These are phyloP conservation scores for Lasioglossum marginatum DNA, from an alignment of 2,888 invertebrate genomes.

Conservation along the genomic window DNA sequence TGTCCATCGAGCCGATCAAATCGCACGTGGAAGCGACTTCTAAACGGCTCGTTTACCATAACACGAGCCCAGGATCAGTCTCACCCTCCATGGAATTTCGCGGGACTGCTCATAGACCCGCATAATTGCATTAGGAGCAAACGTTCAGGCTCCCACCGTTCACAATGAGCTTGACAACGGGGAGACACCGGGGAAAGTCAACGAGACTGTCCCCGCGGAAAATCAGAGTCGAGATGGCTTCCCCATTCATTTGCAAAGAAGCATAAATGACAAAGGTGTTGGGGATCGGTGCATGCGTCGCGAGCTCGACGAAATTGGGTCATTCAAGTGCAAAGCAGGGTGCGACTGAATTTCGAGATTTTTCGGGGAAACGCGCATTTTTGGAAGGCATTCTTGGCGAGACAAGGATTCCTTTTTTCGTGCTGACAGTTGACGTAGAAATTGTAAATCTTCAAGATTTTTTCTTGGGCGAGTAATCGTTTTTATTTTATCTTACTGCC, in stretches of 20 bases:
- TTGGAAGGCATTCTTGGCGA: not conserved
- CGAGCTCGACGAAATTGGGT: constrained; percentile 67
- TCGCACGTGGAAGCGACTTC: constrained; percentile 38
- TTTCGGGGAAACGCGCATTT: constrained; percentile 5
- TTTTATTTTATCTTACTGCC: no score
- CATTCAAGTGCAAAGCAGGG: constrained; percentile 77
- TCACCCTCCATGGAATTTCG: constrained; percentile 28
- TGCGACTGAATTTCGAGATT: constrained; percentile 28
- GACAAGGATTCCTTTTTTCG: not conserved
- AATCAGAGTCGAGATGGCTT: constrained; percentile 57
- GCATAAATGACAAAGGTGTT: constrained; percentile 22
- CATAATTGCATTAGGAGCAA: constrained; percentile 69
- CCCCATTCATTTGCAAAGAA: constrained; percentile 76
- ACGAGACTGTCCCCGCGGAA: constrained; percentile 71
- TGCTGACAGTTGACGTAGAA: not conserved
- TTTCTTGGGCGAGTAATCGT: not conserved
- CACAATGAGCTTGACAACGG: constrained; percentile 55
- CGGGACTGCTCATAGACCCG: constrained; percentile 53
- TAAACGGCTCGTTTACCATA: constrained; percentile 69
- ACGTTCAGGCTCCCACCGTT: constrained; percentile 33
- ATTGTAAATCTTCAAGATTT: not conserved
- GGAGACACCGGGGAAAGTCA: constrained; percentile 72
- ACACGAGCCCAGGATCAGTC: constrained; percentile 26
- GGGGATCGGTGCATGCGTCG: constrained; percentile 43
- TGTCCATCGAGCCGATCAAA: constrained; percentile 11